Evolutionary conservation across 2,888 invertebrate genomes (phyloP), one percentile per base, ranked within the genome.

Genomic region (Muschampia plurimacula): DNA sequence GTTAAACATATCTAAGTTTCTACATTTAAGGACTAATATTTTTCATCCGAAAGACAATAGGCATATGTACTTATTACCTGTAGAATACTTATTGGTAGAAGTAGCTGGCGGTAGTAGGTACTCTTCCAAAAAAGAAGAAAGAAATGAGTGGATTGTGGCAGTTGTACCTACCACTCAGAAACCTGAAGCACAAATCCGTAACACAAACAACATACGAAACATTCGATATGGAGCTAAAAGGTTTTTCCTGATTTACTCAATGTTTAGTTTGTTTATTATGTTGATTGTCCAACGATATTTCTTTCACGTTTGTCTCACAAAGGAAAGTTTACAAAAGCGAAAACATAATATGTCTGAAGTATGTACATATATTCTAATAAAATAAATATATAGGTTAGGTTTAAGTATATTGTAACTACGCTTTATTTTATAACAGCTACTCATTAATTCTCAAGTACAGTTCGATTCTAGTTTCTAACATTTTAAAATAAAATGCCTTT

Each of bases 401-500:
- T 22, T 22, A 22, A 22, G 22, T 22, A 22, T 22, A 22, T 22
- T 22, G 22, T 22, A 22, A 22, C 22, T 22, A 22, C 22, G 22
- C 22, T 22, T 22, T 22, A n/a, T 49, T n/a, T 52, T 13, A 32
- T 36, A 7, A 13, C 6, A 6, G 57, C 28, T 57, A 57, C 8
- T 52, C 55, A 22, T 22, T 22, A 22, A 22, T 22, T 22, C 22
- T 22, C 22, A 22, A 22, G 22, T 22, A 22, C 22, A 22, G 22
- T 28, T 52, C 41, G 13, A 10, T 57, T 12, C 22, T 39, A 62
- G 28, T 28, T 32, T 22, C 49, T 55, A 55, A 28, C 52, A 63
- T 67, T 44, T 44, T 32, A 60, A 60, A 72, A 52, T 71, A 67
- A 72, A 72, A 63, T 64, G 46, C 55, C n/a, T 57, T 67, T 39